Conservation (phyloP, 2,113 vertebrate genomes). For the Elachura formosa region DNA sequence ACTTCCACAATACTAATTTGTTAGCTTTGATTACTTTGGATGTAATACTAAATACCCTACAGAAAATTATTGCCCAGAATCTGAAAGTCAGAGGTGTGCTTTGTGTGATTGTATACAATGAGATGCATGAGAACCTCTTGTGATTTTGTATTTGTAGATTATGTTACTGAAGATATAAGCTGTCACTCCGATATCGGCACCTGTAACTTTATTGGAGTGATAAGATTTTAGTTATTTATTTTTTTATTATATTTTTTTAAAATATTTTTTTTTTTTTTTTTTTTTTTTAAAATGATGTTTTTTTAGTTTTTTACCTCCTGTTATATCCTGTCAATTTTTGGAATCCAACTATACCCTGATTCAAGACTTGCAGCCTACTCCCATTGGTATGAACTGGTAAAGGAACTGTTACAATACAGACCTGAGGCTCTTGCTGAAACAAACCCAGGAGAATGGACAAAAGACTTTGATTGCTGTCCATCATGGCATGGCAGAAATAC, state of each 20-base stretch:
- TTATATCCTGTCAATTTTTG: neutral
- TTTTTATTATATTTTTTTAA: neutral
- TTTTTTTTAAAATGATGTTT: neutral
- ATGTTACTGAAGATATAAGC: neutral
- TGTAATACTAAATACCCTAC: neutral
- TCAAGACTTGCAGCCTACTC: neutral
- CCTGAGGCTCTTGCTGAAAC: neutral
- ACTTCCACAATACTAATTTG: neutral
- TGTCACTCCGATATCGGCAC: neutral
- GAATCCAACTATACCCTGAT: neutral
- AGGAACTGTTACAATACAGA: neutral
- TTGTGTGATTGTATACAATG: accelerated
- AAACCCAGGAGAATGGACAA: neutral
- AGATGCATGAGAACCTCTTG: neutral
- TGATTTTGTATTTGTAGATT: neutral
- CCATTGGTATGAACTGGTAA: neutral
- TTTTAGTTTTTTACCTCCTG: neutral
- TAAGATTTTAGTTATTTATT: neutral
- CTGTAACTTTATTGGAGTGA: neutral
- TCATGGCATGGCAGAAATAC: neutral
- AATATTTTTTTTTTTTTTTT: neutral
- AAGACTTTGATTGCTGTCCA: neutral
- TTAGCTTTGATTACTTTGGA: neutral
- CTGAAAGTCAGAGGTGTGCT: neutral
- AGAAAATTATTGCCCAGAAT: neutral